phyloP scores from a whole-genome alignment of 2,888 invertebrate genomes.

The Tipula helvola region DNA sequence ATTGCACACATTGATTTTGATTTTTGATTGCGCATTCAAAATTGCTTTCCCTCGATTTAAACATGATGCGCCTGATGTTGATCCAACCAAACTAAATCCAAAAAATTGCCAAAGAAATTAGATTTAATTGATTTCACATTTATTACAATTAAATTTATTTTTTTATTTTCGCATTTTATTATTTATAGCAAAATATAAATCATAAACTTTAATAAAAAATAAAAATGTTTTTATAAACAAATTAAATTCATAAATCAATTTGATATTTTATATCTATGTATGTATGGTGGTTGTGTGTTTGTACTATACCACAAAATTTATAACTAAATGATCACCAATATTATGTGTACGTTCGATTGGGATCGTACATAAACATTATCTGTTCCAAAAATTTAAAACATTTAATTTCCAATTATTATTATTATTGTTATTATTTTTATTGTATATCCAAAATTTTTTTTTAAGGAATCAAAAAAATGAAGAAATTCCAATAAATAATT shows the following conservation, averaged over 20 bases:
- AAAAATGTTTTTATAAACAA: not conserved
- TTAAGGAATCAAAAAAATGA: not conserved
- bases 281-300: not conserved
- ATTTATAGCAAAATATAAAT: not conserved
- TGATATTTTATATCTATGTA: not conserved
- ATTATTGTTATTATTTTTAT: not conserved
- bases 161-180: not conserved
- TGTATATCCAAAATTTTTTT: not conserved
- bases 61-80: not conserved
- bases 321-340: not conserved
- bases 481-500: not conserved
- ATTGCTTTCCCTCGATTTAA: not conserved
- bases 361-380: not conserved
- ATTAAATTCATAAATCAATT: constrained; percentile 4
- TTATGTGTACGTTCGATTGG: not conserved
- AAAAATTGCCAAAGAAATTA: not conserved
- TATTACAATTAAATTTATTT: not conserved
- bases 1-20: no score
- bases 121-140: constrained; percentile 4
- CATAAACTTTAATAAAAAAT: not conserved
- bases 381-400: not conserved
- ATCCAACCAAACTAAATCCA: not conserved
- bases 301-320: not conserved
- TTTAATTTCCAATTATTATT: constrained; percentile 4
- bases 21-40: not conserved